Evolutionary conservation across 2,888 invertebrate genomes (phyloP).

Genomic region (Watsonalla cultraria): DNA sequence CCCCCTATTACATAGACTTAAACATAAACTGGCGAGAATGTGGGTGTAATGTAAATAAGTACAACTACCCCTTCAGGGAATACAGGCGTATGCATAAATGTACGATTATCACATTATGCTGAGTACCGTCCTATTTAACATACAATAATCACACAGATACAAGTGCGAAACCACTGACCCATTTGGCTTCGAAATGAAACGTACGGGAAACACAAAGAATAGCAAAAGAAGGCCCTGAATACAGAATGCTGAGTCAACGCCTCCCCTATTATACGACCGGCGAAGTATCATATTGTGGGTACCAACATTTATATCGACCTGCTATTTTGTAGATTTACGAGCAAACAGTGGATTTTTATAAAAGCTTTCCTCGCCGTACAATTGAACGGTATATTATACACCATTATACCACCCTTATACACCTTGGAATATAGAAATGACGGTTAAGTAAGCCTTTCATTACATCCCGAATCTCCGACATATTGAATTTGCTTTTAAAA

Average conservation of each 20-base stretch:
- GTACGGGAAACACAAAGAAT: slow-evolving; percentile 57
- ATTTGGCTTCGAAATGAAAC: slow-evolving; percentile 68
- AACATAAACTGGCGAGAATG: too few relatives aligned
- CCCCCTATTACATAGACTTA: too few relatives aligned
- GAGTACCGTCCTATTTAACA: slow-evolving; percentile 8
- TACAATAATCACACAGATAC: slow-evolving; percentile 35
- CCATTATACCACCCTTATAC: neutral
- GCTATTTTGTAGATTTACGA: neutral
- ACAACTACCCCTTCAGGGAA: too few relatives aligned
- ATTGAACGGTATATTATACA: neutral
- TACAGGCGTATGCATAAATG: too few relatives aligned
- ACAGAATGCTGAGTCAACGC: slow-evolving; percentile 56
- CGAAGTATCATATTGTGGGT: slow-evolving; percentile 9
- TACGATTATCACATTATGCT: too few relatives aligned
- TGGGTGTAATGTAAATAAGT: too few relatives aligned
- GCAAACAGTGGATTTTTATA: neutral
- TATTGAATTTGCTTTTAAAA: neutral
- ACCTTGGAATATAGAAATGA: neutral
- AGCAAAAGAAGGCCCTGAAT: slow-evolving; percentile 50
- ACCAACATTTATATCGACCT: slow-evolving; percentile 2
- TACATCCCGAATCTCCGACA: neutral
- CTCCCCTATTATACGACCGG: slow-evolving; percentile 35
- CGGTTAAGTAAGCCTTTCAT: neutral
- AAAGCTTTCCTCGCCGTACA: neutral
- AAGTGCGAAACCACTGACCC: slow-evolving; percentile 56